These are phyloP conservation scores for Ptychoptera contaminata DNA, from an alignment of 2,888 invertebrate species.

Conservation along the genomic window DNA sequence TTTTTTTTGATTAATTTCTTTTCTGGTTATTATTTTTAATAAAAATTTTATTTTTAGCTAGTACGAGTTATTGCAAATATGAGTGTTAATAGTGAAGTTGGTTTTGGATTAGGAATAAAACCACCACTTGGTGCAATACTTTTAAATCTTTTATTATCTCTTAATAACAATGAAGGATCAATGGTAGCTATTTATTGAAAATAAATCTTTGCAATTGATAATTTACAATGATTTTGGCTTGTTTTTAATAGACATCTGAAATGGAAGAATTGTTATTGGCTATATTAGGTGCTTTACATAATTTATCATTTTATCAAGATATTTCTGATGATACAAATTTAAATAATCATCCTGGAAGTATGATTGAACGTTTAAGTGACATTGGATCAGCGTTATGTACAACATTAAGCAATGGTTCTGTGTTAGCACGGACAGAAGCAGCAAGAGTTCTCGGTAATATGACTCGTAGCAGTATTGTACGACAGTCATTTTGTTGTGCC, in stretches of 20 bases:
- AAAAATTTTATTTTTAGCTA: constrained; percentile 13
- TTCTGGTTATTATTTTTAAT: neutral
- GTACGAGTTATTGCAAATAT: constrained; percentile 73
- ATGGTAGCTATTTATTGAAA: constrained; percentile 11
- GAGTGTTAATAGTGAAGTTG: constrained; percentile 62
- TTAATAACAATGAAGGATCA: constrained; percentile 13
- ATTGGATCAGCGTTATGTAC: constrained; percentile 20
- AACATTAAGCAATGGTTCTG: constrained; percentile 18
- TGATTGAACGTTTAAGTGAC: constrained; percentile 21
- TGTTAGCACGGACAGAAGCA: constrained; percentile 42
- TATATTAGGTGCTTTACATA: constrained; percentile 67
- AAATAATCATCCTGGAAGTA: constrained; percentile 14
- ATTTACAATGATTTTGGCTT: neutral
- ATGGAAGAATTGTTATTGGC: constrained; percentile 63
- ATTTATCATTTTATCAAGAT: constrained; percentile 58
- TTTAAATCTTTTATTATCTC: constrained; percentile 17
- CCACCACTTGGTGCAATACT: constrained; percentile 31
- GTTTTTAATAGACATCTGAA: constrained; percentile 25
- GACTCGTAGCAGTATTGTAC: constrained; percentile 48
- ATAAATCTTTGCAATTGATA: neutral
- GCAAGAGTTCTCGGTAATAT: constrained; percentile 71
- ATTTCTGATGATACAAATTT: constrained; percentile 29
- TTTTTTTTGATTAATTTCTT: too few relatives aligned
- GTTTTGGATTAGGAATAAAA: constrained; percentile 40
- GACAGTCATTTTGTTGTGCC: constrained; percentile 48